These are phyloP conservation scores for Drosophila azteca DNA, from an alignment of 1,140 invertebrate species.

Conservation along the genomic window DNA sequence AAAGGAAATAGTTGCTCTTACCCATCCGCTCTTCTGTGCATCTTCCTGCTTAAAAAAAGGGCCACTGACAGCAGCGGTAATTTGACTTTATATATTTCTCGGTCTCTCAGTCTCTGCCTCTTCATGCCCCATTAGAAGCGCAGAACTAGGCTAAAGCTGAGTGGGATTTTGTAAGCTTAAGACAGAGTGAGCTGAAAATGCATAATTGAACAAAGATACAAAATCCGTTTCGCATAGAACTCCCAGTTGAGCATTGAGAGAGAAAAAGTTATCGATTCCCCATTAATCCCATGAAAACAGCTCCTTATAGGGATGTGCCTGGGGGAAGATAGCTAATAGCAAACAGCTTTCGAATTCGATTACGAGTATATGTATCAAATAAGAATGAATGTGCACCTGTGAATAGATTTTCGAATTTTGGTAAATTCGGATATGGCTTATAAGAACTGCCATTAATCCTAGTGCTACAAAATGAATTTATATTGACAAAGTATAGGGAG, in stretches of 20 bases:
- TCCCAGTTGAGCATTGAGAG: no score
- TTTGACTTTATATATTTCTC: conserved; percentile 45
- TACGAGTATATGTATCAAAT: no score
- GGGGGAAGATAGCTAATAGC: no score
- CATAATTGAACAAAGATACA: conserved; percentile 26
- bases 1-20: conserved; percentile 52
- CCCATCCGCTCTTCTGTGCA: background rate
- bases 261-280: no score
- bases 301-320: background rate
- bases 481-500: no score
- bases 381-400: no score
- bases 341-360: no score
- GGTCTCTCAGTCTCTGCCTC: conserved; percentile 31
- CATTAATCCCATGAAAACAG: background rate
- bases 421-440: no score
- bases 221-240: background rate
- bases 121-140: conserved; percentile 7
- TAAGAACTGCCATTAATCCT: no score
- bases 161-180: background rate
- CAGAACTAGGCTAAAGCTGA: conserved; percentile 29
- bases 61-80: conserved; percentile 42
- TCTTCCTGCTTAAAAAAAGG: conserved; percentile 22
- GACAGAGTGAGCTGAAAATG: background rate
- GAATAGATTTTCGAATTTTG: no score
- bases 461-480: no score